phyloP scores from a whole-genome alignment of 2,113 vertebrate species.

The Agapornis roseicollis region DNA sequence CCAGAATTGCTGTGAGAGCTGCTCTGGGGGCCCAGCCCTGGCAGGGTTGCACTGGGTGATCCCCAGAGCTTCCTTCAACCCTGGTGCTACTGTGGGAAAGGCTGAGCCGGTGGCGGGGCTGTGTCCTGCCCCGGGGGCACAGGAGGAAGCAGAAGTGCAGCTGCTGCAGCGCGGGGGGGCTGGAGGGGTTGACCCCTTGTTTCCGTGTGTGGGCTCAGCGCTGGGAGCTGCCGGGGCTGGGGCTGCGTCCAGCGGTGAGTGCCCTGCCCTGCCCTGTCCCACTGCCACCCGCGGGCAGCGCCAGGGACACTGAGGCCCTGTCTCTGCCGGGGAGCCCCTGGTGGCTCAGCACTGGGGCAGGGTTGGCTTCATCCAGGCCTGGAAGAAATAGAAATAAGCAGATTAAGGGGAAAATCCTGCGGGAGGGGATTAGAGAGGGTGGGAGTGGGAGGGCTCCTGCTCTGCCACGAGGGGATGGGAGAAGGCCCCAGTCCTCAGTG shows the following conservation, averaged over 20 bases:
- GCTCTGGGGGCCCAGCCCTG: too few relatives aligned
- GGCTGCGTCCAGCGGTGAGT: not conserved
- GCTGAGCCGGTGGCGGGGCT: not conserved
- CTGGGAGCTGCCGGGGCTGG: not conserved
- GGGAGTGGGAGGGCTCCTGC: not conserved
- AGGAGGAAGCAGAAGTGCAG: conserved; percentile 58
- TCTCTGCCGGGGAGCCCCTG: accelerated
- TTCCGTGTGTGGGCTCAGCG: not conserved
- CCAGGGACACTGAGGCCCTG: not conserved
- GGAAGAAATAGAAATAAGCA: conserved; percentile 63
- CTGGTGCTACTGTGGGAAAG: not conserved
- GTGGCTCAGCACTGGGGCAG: not conserved
- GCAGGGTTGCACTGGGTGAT: not conserved
- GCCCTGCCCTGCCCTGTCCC: not conserved
- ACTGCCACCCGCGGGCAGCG: too few relatives aligned
- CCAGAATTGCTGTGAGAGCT: not conserved
- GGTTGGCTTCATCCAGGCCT: not conserved
- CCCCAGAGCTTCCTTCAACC: not conserved
- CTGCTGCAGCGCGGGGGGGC: accelerated
- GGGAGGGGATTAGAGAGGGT: not conserved
- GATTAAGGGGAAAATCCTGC: conserved; percentile 46
- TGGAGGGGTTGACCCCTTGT: not conserved
- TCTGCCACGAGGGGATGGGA: not conserved
- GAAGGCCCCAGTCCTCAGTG: not conserved
- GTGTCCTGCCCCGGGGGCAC: not conserved